A percentile compares a stretch with the other conserved stretches of the same genome.
Evolutionary conservation across 2,888 invertebrate genomes (phyloP).

Genomic region (Pyrrhosoma nymphula): DNA sequence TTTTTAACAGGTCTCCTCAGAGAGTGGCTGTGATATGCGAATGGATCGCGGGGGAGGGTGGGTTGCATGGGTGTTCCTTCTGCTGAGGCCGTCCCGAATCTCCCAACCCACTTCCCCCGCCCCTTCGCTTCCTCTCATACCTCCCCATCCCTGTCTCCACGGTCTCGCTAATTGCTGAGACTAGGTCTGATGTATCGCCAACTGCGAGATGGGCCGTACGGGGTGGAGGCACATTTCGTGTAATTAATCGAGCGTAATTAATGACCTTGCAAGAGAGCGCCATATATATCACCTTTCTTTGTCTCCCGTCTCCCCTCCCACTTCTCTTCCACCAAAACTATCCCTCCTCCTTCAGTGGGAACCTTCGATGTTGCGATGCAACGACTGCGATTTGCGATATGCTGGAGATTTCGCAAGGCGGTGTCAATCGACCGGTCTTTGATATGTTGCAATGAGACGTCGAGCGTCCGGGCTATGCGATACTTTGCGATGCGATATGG

Average conservation of each 20-base stretch:
- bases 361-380: background rate
- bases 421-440: too few species aligned
- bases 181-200: constrained; percentile 22
- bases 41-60: too few species aligned
- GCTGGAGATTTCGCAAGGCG: too few species aligned
- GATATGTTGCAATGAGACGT: too few species aligned
- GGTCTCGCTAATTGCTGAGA: constrained; percentile 16
- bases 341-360: background rate
- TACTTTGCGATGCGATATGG: too few species aligned
- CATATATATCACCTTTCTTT: constrained; percentile 22
- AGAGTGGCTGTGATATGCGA: too few species aligned
- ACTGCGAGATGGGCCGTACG: constrained; percentile 10
- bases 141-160: background rate
- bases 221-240: background rate
- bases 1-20: too few species aligned
- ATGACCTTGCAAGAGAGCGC: constrained; percentile 23
- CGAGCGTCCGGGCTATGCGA: too few species aligned
- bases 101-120: background rate
- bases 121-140: background rate
- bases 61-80: too few species aligned
- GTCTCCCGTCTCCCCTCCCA: background rate
- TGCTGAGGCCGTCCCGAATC: too few species aligned
- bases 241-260: constrained; percentile 35
- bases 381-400: too few species aligned
- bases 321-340: too few species aligned